phyloP scores from a whole-genome alignment of 2,888 invertebrate genomes.

The Lithophane leautieri region DNA sequence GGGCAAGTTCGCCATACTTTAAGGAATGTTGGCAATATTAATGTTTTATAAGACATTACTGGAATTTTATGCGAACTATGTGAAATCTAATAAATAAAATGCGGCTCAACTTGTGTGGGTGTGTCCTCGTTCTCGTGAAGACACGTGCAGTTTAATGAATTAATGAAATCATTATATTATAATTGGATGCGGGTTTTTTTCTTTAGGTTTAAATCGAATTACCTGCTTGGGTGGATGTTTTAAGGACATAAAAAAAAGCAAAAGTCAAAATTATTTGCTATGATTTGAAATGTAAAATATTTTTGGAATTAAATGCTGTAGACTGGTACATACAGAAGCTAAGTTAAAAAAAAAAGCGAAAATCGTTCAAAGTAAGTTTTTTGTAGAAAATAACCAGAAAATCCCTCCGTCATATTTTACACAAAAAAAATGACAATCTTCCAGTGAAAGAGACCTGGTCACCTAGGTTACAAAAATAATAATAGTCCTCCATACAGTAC shows the following conservation, averaged over 20 bases:
- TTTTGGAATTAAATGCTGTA: neutral
- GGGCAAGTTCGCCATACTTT: slow-evolving; percentile 17
- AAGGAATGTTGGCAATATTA: slow-evolving; percentile 20
- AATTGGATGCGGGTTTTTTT: neutral
- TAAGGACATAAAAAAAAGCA: neutral
- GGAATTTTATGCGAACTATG: slow-evolving; percentile 8
- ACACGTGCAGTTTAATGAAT: slow-evolving; percentile 4
- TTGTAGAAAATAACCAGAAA: too few species aligned
- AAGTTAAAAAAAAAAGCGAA: too few species aligned
- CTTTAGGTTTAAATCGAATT: neutral
- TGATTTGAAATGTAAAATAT: neutral
- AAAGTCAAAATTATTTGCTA: neutral
- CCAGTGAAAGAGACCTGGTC: neutral
- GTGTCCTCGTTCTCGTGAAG: neutral
- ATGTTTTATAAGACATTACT: slow-evolving; percentile 28
- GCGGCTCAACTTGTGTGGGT: neutral
- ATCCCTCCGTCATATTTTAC: neutral
- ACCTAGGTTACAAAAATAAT: too few species aligned
- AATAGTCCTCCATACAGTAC: too few species aligned
- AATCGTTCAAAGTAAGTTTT: neutral
- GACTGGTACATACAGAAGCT: neutral
- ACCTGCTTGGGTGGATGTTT: neutral
- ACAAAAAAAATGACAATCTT: neutral
- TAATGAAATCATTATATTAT: slow-evolving; percentile 5
- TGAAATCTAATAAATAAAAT: slow-evolving; percentile 14